These are phyloP conservation scores for Pilophorus perplexus DNA, from an alignment of 2,888 invertebrate species.

Conservation along the genomic window DNA sequence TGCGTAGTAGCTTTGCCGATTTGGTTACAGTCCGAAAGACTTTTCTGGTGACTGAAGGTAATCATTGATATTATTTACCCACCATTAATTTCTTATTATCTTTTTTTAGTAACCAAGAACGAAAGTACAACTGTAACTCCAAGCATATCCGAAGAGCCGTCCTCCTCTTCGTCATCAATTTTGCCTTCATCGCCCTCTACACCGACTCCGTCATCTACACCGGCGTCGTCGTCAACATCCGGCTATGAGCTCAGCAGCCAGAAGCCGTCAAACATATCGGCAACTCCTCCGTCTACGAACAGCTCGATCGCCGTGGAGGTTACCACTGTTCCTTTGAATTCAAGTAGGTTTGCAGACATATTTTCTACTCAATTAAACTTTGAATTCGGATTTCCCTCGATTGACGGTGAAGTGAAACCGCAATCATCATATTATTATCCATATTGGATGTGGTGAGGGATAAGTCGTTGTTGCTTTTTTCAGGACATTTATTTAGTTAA, in stretches of 20 bases:
- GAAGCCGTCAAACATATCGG: no score
- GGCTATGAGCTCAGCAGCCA: no score
- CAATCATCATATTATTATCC: no score
- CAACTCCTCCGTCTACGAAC: background rate
- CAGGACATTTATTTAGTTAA: no score
- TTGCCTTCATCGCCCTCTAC: background rate
- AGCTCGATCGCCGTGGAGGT: background rate
- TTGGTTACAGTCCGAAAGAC: no score
- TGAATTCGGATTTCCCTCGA: background rate
- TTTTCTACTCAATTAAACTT: background rate
- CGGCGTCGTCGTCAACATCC: background rate
- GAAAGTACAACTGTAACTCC: background rate
- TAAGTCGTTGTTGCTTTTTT: no score
- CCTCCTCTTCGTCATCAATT: background rate
- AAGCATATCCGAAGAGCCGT: slow-evolving; percentile 11
- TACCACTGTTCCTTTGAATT: slow-evolving; percentile 10
- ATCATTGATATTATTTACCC: no score
- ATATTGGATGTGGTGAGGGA: no score
- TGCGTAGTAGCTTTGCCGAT: no score
- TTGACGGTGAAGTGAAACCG: background rate
- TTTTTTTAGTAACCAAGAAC: slow-evolving; percentile 6
- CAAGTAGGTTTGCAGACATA: background rate
- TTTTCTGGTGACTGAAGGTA: no score
- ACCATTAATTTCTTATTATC: background rate
- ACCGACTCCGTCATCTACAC: background rate